These are phyloP conservation scores for Lysiphlebus fabarum DNA, from an alignment of 1,140 invertebrate genomes.

Conservation along the genomic window DNA sequence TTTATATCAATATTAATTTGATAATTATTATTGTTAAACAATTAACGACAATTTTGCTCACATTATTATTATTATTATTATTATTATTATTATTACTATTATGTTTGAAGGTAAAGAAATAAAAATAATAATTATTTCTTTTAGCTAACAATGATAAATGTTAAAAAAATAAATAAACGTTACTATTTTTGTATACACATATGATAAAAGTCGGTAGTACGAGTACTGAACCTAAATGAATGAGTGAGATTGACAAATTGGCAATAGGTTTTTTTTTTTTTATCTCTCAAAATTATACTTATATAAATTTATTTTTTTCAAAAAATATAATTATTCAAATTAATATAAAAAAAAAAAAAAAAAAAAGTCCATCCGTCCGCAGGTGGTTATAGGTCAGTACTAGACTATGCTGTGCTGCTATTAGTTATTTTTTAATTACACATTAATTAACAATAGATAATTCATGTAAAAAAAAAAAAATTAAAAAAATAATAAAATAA, in stretches of 20 bases:
- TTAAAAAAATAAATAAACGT: slow-evolving; percentile 23
- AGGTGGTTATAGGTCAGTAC: slow-evolving; percentile 56
- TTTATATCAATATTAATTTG: background rate
- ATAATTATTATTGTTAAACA: background rate
- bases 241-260: slow-evolving; percentile 19
- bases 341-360: slow-evolving; percentile 19
- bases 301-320: slow-evolving; percentile 22
- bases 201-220: slow-evolving; percentile 26
- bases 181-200: slow-evolving; percentile 32
- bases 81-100: background rate
- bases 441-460: slow-evolving; percentile 29
- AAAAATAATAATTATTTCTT: slow-evolving; percentile 1
- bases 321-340: slow-evolving; percentile 11
- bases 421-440: slow-evolving; percentile 45
- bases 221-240: slow-evolving; percentile 25
- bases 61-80: slow-evolving; percentile 9
- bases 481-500: slow-evolving; percentile 5
- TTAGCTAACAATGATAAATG: slow-evolving; percentile 7
- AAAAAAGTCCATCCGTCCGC: slow-evolving; percentile 50
- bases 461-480: slow-evolving; percentile 33
- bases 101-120: background rate
- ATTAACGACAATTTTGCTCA: slow-evolving; percentile 4
- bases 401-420: slow-evolving; percentile 54
- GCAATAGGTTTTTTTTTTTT: slow-evolving; percentile 18
- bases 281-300: slow-evolving; percentile 15